Evolutionary conservation across 2,888 invertebrate species (phyloP).

Genomic region (Neoitamus cyanurus): DNA sequence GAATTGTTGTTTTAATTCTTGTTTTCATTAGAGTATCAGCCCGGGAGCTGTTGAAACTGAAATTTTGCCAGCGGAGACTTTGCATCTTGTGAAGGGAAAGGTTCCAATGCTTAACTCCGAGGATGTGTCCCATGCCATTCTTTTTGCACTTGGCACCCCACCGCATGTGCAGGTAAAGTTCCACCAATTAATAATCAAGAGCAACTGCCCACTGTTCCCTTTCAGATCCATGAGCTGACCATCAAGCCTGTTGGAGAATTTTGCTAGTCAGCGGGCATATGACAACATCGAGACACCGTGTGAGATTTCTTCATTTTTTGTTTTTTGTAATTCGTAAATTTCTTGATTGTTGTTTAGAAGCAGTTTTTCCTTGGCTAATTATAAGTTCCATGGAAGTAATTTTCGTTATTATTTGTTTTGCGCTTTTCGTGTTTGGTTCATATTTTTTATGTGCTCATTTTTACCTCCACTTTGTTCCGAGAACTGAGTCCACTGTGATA

Average conservation of each 20-base stretch:
- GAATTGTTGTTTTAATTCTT: not conserved
- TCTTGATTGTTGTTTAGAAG: too few relatives aligned
- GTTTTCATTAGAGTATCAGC: conserved; percentile 59
- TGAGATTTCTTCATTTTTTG: too few relatives aligned
- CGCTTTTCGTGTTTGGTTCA: too few relatives aligned
- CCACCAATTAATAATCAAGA: not conserved
- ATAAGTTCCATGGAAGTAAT: too few relatives aligned
- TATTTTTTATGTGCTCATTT: too few relatives aligned
- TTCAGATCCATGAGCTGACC: conserved; percentile 38
- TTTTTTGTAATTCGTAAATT: too few relatives aligned
- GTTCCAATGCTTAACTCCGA: conserved; percentile 61
- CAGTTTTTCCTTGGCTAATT: too few relatives aligned
- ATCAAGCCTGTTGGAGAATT: conserved; percentile 38
- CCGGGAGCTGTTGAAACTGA: conserved; percentile 64
- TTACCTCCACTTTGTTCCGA: too few relatives aligned
- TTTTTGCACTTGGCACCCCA: conserved; percentile 62
- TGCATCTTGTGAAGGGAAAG: conserved; percentile 50
- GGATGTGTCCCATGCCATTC: conserved; percentile 63
- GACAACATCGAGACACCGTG: too few relatives aligned
- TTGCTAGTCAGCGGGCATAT: not conserved
- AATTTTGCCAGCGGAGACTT: conserved; percentile 59
- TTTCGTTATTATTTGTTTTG: too few relatives aligned
- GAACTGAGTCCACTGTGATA: too few relatives aligned
- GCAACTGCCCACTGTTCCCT: not conserved
- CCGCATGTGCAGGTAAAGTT: conserved; percentile 57